phyloP scores from a whole-genome alignment of 2,888 invertebrate species.

The Hypercompe scribonia region DNA sequence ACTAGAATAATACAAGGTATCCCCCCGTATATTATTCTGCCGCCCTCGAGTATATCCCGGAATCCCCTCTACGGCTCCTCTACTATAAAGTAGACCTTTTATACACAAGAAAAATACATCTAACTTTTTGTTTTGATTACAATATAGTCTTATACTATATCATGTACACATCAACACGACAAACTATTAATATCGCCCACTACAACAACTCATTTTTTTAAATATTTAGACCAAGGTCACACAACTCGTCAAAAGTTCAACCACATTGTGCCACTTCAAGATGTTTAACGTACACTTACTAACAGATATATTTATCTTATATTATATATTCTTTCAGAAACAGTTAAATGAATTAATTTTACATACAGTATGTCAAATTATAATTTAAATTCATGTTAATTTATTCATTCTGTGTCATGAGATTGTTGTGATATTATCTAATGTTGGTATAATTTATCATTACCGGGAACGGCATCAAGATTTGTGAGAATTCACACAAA shows the following conservation, averaged over 20 bases:
- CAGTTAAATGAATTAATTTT: slow-evolving; percentile 15
- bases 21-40: too few relatives aligned
- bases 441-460: background rate
- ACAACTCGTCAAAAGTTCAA: slow-evolving; percentile 51
- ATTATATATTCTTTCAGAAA: background rate
- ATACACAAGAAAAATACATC: slow-evolving; percentile 21
- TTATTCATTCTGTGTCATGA: slow-evolving; percentile 9
- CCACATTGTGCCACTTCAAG: slow-evolving; percentile 37
- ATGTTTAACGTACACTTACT: slow-evolving; percentile 39
- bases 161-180: slow-evolving; percentile 53
- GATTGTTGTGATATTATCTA: slow-evolving; percentile 8
- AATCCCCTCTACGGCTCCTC: too few relatives aligned
- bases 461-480: background rate
- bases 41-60: too few relatives aligned
- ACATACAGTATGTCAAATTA: slow-evolving; percentile 5
- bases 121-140: slow-evolving; percentile 26
- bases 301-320: slow-evolving; percentile 25
- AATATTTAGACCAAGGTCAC: slow-evolving; percentile 66
- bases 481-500: background rate
- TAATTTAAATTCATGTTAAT: slow-evolving; percentile 12
- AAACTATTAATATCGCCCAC: slow-evolving; percentile 62
- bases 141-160: slow-evolving; percentile 34
- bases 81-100: background rate
- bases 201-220: slow-evolving; percentile 49
- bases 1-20: too few relatives aligned